These are phyloP conservation scores for Antennarius maculatus DNA, from an alignment of 2,797 vertebrate genomes.

Conservation along the genomic window DNA sequence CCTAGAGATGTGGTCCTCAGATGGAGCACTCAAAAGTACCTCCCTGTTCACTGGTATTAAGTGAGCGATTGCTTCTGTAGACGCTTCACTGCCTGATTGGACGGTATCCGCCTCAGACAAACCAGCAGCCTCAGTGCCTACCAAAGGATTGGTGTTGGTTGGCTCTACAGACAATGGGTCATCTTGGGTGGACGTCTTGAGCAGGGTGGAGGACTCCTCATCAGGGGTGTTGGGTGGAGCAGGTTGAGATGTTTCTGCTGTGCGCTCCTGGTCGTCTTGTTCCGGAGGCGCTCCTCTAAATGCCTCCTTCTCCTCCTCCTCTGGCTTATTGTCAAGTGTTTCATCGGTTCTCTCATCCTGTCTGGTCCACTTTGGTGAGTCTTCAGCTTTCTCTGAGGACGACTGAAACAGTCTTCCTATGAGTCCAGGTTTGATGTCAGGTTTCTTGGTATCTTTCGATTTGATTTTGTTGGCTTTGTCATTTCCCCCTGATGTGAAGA, in stretches of 20 bases:
- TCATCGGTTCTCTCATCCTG: constrained; percentile 25
- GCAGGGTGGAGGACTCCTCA: neutral
- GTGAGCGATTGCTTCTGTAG: constrained; percentile 22
- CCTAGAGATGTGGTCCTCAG: constrained; percentile 31
- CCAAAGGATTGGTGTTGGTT: constrained; percentile 9
- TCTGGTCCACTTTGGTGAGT: neutral
- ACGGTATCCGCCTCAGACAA: neutral
- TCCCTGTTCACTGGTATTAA: constrained; percentile 12
- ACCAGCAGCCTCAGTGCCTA: constrained; percentile 11
- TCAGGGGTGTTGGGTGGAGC: constrained; percentile 1
- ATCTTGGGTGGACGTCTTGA: constrained; percentile 8
- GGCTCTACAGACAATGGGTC: constrained; percentile 3
- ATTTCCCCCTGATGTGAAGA: constrained; percentile 73
- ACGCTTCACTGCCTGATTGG: constrained; percentile 1
- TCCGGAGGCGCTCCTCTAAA: constrained; percentile 11
- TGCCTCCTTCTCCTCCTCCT: constrained; percentile 14
- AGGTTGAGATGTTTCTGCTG: constrained; percentile 1
- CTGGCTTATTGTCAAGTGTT: constrained; percentile 18
- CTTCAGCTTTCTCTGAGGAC: constrained; percentile 62
- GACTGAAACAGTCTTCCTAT: constrained; percentile 74
- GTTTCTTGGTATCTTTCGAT: constrained; percentile 65
- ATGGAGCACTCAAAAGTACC: constrained; percentile 11
- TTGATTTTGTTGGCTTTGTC: constrained; percentile 66
- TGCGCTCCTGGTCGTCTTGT: constrained; percentile 6
- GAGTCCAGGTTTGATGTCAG: constrained; percentile 70